phyloP scores from a whole-genome alignment of 64 coral and sea anemone genomes.

The Cladopsammia gracilis region DNA sequence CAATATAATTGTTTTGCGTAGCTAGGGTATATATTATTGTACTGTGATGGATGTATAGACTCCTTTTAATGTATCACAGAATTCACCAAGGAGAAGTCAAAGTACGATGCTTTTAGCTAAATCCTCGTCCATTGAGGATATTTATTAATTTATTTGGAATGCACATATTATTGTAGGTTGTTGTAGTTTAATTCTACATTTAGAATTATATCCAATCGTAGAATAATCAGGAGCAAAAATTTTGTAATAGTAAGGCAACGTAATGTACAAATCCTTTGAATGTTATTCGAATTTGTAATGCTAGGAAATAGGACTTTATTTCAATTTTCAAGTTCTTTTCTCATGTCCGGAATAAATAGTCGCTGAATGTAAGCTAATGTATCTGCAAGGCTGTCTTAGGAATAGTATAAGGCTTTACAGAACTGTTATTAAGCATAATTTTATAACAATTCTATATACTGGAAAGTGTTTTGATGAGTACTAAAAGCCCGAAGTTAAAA shows the following conservation, averaged over 20 bases:
- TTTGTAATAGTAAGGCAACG: background rate
- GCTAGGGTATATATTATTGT: no score
- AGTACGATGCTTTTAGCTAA: background rate
- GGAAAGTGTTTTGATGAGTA: background rate
- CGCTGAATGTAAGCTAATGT: no score
- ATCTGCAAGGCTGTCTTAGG: background rate
- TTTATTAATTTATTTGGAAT: constrained; percentile 39
- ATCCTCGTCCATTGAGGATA: background rate
- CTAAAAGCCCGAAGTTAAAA: background rate
- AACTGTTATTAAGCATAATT: background rate
- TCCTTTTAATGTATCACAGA: background rate
- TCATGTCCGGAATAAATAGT: no score
- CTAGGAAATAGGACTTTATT: constrained; percentile 4
- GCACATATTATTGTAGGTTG: constrained; percentile 16
- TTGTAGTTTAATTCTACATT: background rate
- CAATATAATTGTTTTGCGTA: constrained; percentile 7
- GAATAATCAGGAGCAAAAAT: background rate
- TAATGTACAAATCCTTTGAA: background rate
- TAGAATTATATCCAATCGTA: background rate
- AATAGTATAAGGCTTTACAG: background rate
- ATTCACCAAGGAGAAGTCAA: background rate
- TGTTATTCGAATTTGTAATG: background rate
- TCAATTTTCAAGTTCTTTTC: constrained; percentile 4
- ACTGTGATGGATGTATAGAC: background rate
- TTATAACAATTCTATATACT: background rate